Conservation (phyloP, 2,113 vertebrate genomes). For the Odocoileus hemionus region DNA sequence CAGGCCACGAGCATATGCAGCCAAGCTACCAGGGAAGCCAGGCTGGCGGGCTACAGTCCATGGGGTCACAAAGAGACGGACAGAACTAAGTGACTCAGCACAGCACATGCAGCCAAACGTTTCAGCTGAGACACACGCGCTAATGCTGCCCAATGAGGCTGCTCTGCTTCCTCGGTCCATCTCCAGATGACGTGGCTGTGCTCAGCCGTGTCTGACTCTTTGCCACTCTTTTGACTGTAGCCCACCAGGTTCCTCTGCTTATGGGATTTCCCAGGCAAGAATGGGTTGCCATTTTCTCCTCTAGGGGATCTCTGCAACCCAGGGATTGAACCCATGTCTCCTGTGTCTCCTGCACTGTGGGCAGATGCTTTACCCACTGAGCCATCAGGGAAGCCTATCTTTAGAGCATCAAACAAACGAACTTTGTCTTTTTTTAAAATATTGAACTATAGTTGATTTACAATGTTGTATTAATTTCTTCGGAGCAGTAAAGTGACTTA, state of each 20-base stretch:
- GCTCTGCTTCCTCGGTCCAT: not conserved
- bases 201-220: not conserved
- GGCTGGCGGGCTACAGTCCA: not conserved
- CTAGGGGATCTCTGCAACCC: not conserved
- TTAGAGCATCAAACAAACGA: not conserved
- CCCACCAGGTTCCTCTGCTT: not conserved
- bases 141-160: not conserved
- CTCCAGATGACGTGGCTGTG: not conserved
- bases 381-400: not conserved
- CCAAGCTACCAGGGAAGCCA: not conserved
- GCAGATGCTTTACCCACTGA: not conserved
- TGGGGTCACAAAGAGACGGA: not conserved
- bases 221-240: not conserved
- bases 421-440: not conserved
- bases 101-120: not conserved
- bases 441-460: not conserved
- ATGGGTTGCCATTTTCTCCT: not conserved
- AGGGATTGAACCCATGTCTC: not conserved
- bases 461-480: not conserved
- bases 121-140: accelerated
- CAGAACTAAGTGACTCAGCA: not conserved
- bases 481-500: not conserved
- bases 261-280: not conserved
- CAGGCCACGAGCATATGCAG: not conserved
- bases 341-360: not conserved